A percentile compares a stretch with the other conserved stretches of the same genome.
Conservation (phyloP, 2,113 vertebrate genomes). For the Rhipidura dahli region DNA sequence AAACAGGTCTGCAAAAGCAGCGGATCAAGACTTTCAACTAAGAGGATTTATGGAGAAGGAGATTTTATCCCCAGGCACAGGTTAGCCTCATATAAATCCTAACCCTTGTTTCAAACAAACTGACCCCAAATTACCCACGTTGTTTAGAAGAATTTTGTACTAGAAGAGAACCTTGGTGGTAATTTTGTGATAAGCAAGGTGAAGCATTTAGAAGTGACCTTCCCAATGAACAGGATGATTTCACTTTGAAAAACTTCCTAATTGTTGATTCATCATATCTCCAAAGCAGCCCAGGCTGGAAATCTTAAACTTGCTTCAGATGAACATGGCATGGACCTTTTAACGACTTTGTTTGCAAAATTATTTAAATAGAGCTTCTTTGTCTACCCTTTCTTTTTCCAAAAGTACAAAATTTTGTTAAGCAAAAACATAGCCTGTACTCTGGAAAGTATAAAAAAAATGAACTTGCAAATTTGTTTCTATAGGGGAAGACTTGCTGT, state of each 20-base stretch:
- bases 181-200: neutral
- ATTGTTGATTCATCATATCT: neutral
- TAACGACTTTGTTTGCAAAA: neutral
- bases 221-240: neutral
- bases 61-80: constrained; percentile 19
- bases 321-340: neutral
- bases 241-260: neutral
- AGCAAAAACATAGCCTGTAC: neutral
- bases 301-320: neutral
- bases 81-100: neutral
- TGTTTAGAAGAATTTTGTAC: neutral
- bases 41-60: neutral
- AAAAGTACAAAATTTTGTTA: neutral
- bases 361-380: neutral
- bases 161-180: neutral
- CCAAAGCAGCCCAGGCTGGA: neutral
- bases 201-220: neutral
- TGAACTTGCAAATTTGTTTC: neutral
- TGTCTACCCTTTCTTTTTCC: neutral
- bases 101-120: constrained; percentile 16
- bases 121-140: neutral
- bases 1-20: neutral
- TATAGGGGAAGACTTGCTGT: neutral
- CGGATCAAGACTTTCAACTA: neutral
- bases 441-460: neutral